These are phyloP conservation scores for Agrochola lota DNA, from an alignment of 2,888 invertebrate species.

Conservation along the genomic window DNA sequence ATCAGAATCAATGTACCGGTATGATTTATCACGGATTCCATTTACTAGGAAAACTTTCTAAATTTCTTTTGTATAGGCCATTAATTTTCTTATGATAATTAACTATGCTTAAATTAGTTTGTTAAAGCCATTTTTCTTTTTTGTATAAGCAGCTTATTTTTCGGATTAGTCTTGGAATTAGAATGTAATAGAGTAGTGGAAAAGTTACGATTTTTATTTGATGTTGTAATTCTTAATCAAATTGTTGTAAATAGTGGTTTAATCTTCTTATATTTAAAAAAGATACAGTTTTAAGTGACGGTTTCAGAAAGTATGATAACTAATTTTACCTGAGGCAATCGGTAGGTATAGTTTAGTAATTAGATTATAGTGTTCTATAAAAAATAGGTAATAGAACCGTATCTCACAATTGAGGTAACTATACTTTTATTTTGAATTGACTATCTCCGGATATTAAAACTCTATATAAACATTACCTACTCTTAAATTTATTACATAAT, in stretches of 20 bases:
- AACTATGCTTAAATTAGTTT: constrained; percentile 47
- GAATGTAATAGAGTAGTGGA: background rate
- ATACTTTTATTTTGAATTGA: too few species aligned
- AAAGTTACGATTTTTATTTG: background rate
- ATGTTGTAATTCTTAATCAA: background rate
- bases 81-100: constrained; percentile 57
- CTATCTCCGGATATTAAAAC: too few species aligned
- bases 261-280: background rate
- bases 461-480: too few species aligned
- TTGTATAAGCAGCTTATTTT: constrained; percentile 18
- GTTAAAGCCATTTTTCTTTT: constrained; percentile 25
- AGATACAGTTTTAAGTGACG: too few species aligned
- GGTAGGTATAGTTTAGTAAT: background rate
- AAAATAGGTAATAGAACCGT: too few species aligned
- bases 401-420: too few species aligned
- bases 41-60: constrained; percentile 37
- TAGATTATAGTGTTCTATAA: background rate
- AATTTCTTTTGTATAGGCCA: constrained; percentile 50
- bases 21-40: constrained; percentile 56
- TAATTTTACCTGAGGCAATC: background rate
- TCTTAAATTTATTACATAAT: too few species aligned
- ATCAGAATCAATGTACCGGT: constrained; percentile 54
- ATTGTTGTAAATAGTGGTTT: background rate
- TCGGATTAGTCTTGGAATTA: constrained; percentile 5
- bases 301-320: too few species aligned